phyloP scores from a whole-genome alignment of 2,797 vertebrate species.

The Peromyscus aztecus region DNA sequence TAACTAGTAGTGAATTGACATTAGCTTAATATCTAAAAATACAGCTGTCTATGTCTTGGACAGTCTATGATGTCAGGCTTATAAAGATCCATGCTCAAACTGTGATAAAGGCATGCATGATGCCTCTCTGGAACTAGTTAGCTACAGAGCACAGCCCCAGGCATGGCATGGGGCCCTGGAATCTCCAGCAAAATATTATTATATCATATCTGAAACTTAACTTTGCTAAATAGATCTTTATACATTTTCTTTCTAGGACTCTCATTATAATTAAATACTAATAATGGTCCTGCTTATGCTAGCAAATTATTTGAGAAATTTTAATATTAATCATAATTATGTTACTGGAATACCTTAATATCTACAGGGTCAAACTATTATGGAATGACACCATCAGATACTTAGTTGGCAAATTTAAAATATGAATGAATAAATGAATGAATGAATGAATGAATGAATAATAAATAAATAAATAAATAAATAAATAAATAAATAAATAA shows the following conservation, averaged over 20 bases:
- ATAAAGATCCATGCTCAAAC: not conserved
- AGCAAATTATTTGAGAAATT: not conserved
- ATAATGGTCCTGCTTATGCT: not conserved
- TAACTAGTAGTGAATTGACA: not conserved
- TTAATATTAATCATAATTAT: not conserved
- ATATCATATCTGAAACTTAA: not conserved
- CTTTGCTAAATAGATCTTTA: not conserved
- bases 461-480: too few species aligned
- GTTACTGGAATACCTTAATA: not conserved
- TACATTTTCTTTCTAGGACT: not conserved
- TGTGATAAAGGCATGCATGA: not conserved
- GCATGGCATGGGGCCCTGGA: too few species aligned
- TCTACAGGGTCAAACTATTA: not conserved
- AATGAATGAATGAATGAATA: too few species aligned
- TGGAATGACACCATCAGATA: not conserved
- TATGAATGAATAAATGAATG: not conserved
- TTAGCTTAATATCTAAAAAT: not conserved
- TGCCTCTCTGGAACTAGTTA: not conserved
- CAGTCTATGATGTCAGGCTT: not conserved
- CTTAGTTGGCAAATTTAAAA: not conserved
- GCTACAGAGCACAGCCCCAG: not conserved
- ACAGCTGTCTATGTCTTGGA: not conserved
- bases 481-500: not conserved
- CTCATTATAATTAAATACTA: not conserved
- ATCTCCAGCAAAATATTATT: not conserved